Percentiles rank a stretch among this genome's conserved stretches.
Evolutionary conservation across 2,797 vertebrate species (phyloP).

Genomic region (Enteromius unitaeniatus): DNA sequence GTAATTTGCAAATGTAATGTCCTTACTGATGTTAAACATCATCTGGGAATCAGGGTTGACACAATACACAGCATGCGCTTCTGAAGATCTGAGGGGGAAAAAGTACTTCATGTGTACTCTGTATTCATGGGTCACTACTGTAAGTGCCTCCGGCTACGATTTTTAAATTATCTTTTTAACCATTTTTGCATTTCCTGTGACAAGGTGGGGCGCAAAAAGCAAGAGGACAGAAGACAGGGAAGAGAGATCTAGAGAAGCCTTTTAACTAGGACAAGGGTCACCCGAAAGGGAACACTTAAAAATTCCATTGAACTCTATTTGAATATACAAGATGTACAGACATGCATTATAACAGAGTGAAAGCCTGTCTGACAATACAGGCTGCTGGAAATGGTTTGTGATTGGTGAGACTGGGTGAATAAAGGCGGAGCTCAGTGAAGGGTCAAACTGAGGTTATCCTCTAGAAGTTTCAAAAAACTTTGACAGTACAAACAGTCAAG

Average conservation of each 20-base stretch:
- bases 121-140: background rate
- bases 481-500: constrained; percentile 13
- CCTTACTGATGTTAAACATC: background rate
- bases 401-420: background rate
- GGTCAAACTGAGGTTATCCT: background rate
- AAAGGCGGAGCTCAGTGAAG: background rate
- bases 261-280: background rate
- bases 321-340: background rate
- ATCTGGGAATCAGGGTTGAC: background rate
- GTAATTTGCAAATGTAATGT: background rate
- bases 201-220: background rate
- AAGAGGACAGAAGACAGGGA: background rate
- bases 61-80: background rate
- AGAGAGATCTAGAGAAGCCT: background rate
- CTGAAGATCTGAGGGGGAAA: background rate
- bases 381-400: background rate
- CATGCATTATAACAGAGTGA: background rate
- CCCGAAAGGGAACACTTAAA: background rate
- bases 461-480: constrained; percentile 9
- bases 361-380: background rate
- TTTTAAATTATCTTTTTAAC: background rate
- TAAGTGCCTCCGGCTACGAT: background rate
- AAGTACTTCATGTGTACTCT: background rate
- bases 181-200: background rate
- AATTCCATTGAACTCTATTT: background rate